Percentiles rank a stretch among this genome's conserved stretches.
phyloP scores from a whole-genome alignment of 35 echinoderm and acorn worm genomes.

The Anneissia japonica region DNA sequence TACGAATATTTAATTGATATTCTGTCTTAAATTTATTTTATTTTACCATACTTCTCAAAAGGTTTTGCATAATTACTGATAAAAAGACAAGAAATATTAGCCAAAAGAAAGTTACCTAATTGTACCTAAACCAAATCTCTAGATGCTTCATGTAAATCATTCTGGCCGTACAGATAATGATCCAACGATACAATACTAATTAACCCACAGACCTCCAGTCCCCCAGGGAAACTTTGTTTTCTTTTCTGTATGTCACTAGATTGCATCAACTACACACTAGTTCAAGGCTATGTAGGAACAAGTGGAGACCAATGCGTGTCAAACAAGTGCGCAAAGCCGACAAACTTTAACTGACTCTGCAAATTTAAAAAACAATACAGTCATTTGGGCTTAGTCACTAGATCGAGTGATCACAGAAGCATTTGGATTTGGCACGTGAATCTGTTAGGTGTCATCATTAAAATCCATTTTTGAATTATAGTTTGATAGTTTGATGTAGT shows the following conservation, averaged over 20 bases:
- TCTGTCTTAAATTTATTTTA: too few relatives aligned
- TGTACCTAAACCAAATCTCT: background rate
- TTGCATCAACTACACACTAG: background rate
- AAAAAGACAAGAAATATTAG: too few relatives aligned
- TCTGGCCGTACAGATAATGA: background rate
- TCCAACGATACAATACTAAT: background rate
- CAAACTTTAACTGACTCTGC: background rate
- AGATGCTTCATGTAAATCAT: background rate
- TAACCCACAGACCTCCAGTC: background rate
- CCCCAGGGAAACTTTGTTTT: background rate
- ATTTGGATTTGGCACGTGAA: background rate
- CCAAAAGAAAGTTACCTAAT: background rate
- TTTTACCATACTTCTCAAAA: too few relatives aligned
- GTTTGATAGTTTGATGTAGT: too few relatives aligned
- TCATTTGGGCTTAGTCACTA: background rate
- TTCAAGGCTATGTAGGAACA: background rate
- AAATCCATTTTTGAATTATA: background rate
- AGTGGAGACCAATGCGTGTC: background rate
- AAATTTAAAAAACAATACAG: background rate
- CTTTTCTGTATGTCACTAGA: background rate
- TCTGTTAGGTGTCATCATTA: background rate
- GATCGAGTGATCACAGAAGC: background rate
- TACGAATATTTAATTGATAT: too few relatives aligned
- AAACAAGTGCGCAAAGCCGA: conserved; percentile 1
- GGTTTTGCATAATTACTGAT: too few relatives aligned